These are phyloP conservation scores for Drosophila sp. DNA, from an alignment of 1,140 invertebrate species.

Conservation along the genomic window DNA sequence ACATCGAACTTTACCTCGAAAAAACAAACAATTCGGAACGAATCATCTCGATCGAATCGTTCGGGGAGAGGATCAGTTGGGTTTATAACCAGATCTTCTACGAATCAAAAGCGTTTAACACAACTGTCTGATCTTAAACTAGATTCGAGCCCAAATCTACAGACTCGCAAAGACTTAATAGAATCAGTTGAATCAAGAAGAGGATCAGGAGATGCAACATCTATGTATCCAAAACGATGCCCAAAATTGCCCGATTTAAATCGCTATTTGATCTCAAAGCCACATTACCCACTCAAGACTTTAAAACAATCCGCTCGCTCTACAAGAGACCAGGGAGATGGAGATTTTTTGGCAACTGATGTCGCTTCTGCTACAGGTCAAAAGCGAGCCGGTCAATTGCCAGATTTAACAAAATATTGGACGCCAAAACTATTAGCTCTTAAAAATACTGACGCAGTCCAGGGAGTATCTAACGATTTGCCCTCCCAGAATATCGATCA, in stretches of 20 bases:
- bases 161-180: background rate
- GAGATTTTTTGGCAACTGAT: background rate
- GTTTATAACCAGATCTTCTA: background rate
- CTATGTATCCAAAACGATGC: background rate
- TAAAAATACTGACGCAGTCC: background rate
- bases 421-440: conserved; percentile 7
- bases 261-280: background rate
- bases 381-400: background rate
- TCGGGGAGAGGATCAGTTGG: too few species aligned
- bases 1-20: too few species aligned
- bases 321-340: background rate
- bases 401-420: conserved; percentile 18
- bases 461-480: background rate
- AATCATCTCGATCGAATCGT: too few species aligned
- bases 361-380: background rate
- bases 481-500: background rate
- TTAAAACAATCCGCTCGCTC: background rate
- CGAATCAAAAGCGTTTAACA: background rate
- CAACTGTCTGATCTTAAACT: background rate
- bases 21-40: too few species aligned
- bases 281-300: background rate
- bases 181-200: background rate
- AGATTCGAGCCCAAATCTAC: background rate
- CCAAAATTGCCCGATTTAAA: background rate
- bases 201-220: background rate